Evolutionary conservation across 2,113 vertebrate species (phyloP).

Genomic region (Felis chaus): DNA sequence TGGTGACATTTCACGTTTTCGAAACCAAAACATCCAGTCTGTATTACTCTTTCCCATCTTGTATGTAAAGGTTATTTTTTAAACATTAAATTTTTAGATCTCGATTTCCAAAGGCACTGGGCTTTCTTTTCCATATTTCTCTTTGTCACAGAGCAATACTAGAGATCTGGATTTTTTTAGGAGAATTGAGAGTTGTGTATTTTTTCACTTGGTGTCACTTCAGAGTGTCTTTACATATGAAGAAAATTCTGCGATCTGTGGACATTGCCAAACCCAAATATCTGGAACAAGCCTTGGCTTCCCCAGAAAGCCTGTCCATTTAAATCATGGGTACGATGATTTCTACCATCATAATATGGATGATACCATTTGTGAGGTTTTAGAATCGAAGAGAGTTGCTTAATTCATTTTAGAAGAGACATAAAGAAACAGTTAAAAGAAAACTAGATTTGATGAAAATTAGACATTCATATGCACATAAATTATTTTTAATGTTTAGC

Average conservation of each 20-base stretch:
- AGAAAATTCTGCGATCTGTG: constrained; percentile 5
- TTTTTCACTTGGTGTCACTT: background rate
- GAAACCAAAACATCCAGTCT: constrained; percentile 52
- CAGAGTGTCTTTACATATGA: background rate
- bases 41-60: constrained; percentile 63
- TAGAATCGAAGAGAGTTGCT: background rate
- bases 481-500: background rate
- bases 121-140: constrained; percentile 60
- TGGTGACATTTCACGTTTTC: constrained; percentile 64
- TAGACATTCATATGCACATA: background rate
- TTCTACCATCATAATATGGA: background rate
- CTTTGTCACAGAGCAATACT: background rate
- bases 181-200: background rate
- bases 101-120: constrained; percentile 60
- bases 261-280: constrained; percentile 26
- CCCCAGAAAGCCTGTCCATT: background rate
- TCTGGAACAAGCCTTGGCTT: background rate
- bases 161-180: background rate
- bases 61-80: constrained; percentile 75
- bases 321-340: background rate
- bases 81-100: constrained; percentile 76
- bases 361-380: background rate
- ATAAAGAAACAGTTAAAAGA: background rate
- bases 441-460: constrained; percentile 34
- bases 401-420: background rate